These are phyloP conservation scores for Pedicia rivosa DNA, from an alignment of 2,888 invertebrate genomes.

Conservation along the genomic window DNA sequence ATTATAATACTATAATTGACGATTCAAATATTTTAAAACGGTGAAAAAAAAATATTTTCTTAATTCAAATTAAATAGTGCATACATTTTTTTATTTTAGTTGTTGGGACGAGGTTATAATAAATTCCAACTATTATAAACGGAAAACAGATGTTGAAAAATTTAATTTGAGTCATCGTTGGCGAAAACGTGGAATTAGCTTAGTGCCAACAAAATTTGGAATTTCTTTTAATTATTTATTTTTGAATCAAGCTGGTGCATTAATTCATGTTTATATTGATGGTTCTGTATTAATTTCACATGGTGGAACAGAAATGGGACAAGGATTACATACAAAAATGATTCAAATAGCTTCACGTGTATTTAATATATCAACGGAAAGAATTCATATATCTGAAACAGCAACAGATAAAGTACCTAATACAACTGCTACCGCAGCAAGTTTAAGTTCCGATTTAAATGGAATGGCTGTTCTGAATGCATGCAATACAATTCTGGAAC, in stretches of 20 bases:
- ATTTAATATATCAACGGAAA: constrained; percentile 49
- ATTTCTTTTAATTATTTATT: constrained; percentile 62
- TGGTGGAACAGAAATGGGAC: constrained; percentile 95
- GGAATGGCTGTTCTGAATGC: constrained; percentile 82
- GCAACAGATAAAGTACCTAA: constrained; percentile 85
- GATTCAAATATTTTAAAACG: constrained; percentile 59
- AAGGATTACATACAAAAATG: constrained; percentile 93
- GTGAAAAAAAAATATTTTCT: too few species aligned
- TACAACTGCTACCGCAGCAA: constrained; percentile 78
- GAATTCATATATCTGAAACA: constrained; percentile 70
- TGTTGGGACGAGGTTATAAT: constrained; percentile 69
- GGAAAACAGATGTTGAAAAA: constrained; percentile 39
- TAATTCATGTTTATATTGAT: constrained; percentile 73
- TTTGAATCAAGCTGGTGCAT: constrained; percentile 74
- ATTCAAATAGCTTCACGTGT: constrained; percentile 72
- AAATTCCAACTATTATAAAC: constrained; percentile 44
- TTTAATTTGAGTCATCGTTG: constrained; percentile 70
- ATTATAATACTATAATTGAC: constrained; percentile 55
- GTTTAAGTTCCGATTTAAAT: constrained; percentile 76
- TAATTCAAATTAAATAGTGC: too few species aligned
- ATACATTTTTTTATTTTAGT: too few species aligned
- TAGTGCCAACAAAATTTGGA: constrained; percentile 74
- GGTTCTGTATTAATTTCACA: constrained; percentile 80
- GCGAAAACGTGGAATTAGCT: constrained; percentile 70
- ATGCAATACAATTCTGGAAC: constrained; percentile 53